Evolutionary conservation across 2,888 invertebrate genomes (phyloP).

Genomic region (Dryadula phaetusa): DNA sequence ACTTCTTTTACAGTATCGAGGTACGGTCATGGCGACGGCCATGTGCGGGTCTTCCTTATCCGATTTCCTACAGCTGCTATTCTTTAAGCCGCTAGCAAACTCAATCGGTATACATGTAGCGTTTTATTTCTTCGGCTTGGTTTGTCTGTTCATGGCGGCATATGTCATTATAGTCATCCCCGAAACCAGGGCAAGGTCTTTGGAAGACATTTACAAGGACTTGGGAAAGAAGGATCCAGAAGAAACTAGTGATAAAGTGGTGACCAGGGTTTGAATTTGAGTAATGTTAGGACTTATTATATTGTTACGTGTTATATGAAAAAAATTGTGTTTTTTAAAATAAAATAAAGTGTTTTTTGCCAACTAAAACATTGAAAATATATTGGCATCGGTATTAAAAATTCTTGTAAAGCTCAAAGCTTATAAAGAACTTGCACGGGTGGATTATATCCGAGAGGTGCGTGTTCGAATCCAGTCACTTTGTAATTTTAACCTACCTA

Average conservation of each 20-base stretch:
- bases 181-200: constrained; percentile 62
- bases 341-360: no score
- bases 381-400: no score
- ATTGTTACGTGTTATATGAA: no score
- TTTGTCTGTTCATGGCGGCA: constrained; percentile 59
- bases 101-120: constrained; percentile 61
- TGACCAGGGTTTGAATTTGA: neutral
- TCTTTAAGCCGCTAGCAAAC: constrained; percentile 68
- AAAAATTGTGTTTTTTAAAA: no score
- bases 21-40: constrained; percentile 64
- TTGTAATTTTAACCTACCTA: no score
- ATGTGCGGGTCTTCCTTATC: constrained; percentile 63
- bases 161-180: constrained; percentile 63
- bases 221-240: constrained; percentile 45
- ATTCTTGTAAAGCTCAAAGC: no score
- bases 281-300: no score
- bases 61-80: constrained; percentile 65
- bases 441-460: no score
- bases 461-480: no score
- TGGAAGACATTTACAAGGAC: constrained; percentile 65
- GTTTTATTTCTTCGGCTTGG: constrained; percentile 64
- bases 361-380: no score
- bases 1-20: constrained; percentile 65
- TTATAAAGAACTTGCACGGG: no score
- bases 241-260: neutral